phyloP scores from a whole-genome alignment of 2,113 vertebrate genomes.

The Lethenteron reissneri region DNA sequence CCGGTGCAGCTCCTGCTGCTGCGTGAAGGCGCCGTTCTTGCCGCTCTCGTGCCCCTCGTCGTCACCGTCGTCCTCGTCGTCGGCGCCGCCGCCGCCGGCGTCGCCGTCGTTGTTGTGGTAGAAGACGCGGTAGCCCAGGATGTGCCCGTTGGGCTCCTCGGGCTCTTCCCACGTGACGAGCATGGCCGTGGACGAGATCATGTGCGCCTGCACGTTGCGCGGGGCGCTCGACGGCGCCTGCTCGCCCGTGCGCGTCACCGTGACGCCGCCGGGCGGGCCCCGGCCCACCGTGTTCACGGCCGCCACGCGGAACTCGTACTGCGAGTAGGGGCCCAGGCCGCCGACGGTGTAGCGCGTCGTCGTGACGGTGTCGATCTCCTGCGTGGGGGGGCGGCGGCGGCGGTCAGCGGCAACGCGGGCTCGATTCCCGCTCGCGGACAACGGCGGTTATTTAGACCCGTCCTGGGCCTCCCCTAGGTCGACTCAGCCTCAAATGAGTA shows the following conservation, averaged over 20 bases:
- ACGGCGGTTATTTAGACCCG: too few relatives aligned
- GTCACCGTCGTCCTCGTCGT: too few relatives aligned
- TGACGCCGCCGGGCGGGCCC: slow-evolving; percentile 70
- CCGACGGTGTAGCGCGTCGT: slow-evolving; percentile 97
- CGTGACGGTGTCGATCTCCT: slow-evolving; percentile 82
- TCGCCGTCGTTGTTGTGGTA: slow-evolving; percentile 18
- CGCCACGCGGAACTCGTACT: slow-evolving; percentile 87
- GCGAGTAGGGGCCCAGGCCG: slow-evolving; percentile 85
- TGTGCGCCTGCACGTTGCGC: slow-evolving; percentile 65
- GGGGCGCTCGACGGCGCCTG: slow-evolving; percentile 84
- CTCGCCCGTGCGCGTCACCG: slow-evolving; percentile 73
- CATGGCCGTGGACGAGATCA: slow-evolving; percentile 63
- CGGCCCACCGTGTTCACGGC: slow-evolving; percentile 90
- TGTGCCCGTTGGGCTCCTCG: slow-evolving; percentile 83
- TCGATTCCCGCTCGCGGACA: too few relatives aligned
- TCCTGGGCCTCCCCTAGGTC: too few relatives aligned
- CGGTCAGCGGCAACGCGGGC: too few relatives aligned
- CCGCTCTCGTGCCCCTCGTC: too few relatives aligned
- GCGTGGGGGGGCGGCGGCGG: slow-evolving; percentile 11
- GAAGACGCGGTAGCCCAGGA: slow-evolving; percentile 76
- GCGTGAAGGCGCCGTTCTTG: too few relatives aligned
- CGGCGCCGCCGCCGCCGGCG: too few relatives aligned
- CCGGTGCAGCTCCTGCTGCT: too few relatives aligned
- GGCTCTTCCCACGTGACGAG: slow-evolving; percentile 94
- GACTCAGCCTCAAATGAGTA: too few relatives aligned